A percentile compares a stretch with the other conserved stretches of the same genome.
Evolutionary conservation across 2,888 invertebrate species (phyloP).

Genomic region (Drosophila buzzatii): DNA sequence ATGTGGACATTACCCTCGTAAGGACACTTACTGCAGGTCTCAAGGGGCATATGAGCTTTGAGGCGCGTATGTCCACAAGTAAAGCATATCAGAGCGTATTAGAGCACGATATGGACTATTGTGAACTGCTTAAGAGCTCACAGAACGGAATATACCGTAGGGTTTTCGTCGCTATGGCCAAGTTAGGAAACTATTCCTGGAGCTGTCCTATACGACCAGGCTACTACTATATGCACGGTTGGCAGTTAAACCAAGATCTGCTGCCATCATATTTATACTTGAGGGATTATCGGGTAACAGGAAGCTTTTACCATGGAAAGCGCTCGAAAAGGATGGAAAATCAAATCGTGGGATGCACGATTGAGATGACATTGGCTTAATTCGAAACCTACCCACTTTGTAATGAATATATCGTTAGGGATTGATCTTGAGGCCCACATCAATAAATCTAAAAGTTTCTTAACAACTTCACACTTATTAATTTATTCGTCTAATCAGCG

Average conservation of each 20-base stretch:
- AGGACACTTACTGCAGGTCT: slow-evolving; percentile 34
- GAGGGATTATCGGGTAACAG: slow-evolving; percentile 64
- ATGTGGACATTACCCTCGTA: slow-evolving; percentile 42
- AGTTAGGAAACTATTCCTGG: slow-evolving; percentile 56
- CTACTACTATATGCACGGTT: slow-evolving; percentile 58
- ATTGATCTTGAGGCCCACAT: too few relatives aligned
- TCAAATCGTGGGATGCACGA: not conserved
- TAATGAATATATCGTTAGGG: too few relatives aligned
- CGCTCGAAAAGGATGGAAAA: slow-evolving; percentile 21
- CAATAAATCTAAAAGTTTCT: too few relatives aligned
- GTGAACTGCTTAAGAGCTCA: slow-evolving; percentile 43
- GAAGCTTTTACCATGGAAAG: slow-evolving; percentile 56
- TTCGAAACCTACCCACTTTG: not conserved
- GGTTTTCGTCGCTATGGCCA: slow-evolving; percentile 52
- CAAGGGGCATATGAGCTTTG: slow-evolving; percentile 62
- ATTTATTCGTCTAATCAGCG: too few relatives aligned
- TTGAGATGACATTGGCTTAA: slow-evolving; percentile 36
- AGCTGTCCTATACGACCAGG: slow-evolving; percentile 60
- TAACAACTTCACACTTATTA: too few relatives aligned
- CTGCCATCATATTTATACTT: slow-evolving; percentile 63
- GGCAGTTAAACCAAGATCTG: slow-evolving; percentile 49
- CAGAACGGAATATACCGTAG: slow-evolving; percentile 58
- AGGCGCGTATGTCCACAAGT: slow-evolving; percentile 42
- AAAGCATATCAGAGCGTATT: slow-evolving; percentile 55
- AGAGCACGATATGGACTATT: slow-evolving; percentile 65